Base-by-base conservation (phyloP, 2,113 vertebrate species). In the Phylloscopus trochilus region DNA sequence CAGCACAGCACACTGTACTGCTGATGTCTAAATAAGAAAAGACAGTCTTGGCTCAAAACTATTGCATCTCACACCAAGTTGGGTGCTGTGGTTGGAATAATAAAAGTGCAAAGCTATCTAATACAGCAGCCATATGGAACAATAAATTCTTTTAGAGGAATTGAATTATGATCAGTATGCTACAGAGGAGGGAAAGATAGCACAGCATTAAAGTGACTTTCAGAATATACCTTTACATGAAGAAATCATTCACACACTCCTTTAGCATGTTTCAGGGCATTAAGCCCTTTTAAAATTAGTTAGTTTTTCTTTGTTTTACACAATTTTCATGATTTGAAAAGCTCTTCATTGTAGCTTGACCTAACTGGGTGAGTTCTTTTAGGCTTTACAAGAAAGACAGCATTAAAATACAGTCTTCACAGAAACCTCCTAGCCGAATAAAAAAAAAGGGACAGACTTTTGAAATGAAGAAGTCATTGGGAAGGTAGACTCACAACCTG, bases 11-110 rank as follows among this genome's bases (percentile, higher is more conserved):
- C 83, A 77, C 84, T 94, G 66, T 70, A 43, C 51, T 77, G 53
- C 37, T 97, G 89, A 97, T 92, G 64, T 95, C 95, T 97, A 93
- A 97, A 95, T 93, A 96, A 88, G 68, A 83, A 55, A 83, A 83
- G 83, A 92, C 6, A 51, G 91, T 90, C 81, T 69, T 78, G 69
- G 47, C 76, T 88, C 52, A 79, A 92, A 81, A 87, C 46, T 49
- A 19, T 68, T 83, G 85, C 83, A 53, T 62, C n/a, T 81, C 7
- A 1, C 64, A 93, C 60, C 74, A 75, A 74, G 82, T 3, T 87
- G 85, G 67, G 77, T 95, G 72, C 74, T 96, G 44, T 24, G 47
- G 16, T 10, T 83, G 39, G 91, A 96, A 95, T 64, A 77, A 78
- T 39, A 52, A 58, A 94, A 90, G 30, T 69, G 67, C 58, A 52